phyloP scores from a whole-genome alignment of 2,888 invertebrate genomes.

The Sarcophaga caerulescens region DNA sequence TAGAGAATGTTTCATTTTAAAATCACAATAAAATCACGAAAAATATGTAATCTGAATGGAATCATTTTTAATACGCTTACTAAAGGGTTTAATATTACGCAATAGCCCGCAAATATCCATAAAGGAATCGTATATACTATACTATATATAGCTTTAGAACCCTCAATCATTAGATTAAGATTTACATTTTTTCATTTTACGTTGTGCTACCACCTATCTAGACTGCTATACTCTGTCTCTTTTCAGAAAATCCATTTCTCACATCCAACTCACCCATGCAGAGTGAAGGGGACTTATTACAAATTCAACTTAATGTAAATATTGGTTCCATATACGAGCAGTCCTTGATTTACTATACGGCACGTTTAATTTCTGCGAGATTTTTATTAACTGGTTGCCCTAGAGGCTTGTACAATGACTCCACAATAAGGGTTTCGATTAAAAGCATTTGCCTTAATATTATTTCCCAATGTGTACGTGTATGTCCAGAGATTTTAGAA shows the following conservation, averaged over 20 bases:
- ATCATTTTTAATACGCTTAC: no score
- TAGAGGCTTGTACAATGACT: constrained; percentile 86
- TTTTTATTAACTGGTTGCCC: constrained; percentile 79
- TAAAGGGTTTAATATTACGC: no score
- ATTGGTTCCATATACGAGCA: constrained; percentile 80
- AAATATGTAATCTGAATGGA: no score
- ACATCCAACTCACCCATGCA: constrained; percentile 22
- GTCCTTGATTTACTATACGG: constrained; percentile 78
- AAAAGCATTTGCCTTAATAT: constrained; percentile 93
- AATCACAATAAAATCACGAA: no score
- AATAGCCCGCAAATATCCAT: no score
- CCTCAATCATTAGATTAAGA: no score
- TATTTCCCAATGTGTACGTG: constrained; percentile 87
- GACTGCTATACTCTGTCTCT: not conserved
- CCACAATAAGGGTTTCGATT: constrained; percentile 91
- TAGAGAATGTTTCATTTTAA: no score
- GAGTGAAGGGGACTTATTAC: constrained; percentile 71
- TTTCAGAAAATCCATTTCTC: constrained; percentile 76
- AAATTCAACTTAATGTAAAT: constrained; percentile 73
- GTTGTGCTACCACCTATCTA: not conserved
- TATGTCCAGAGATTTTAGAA: constrained; percentile 89
- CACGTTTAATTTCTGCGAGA: constrained; percentile 78
- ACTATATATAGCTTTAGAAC: no score
- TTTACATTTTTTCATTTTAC: no score
- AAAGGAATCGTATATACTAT: no score